A percentile compares a stretch with the other conserved stretches of the same genome.
Conservation (phyloP, 2,113 vertebrate species). For the Equus przewalskii region DNA sequence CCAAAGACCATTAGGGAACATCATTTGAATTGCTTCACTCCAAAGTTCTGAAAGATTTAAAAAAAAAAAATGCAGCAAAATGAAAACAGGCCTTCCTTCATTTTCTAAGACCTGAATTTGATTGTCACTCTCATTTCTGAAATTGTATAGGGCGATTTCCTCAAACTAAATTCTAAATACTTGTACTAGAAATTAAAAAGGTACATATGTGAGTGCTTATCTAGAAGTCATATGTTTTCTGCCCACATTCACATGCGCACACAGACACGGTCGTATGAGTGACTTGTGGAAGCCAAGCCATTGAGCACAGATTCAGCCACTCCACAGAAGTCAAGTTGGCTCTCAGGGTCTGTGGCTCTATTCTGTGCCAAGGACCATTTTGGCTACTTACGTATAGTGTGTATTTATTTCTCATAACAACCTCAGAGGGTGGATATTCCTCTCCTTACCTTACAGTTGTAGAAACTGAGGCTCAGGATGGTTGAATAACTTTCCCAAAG, state of each 20-base stretch:
- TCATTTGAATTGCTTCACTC: slow-evolving; percentile 48
- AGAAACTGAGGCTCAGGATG: background rate
- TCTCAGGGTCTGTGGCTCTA: background rate
- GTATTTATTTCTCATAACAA: background rate
- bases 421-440: background rate
- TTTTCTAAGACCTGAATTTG: slow-evolving; percentile 56
- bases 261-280: too few species aligned
- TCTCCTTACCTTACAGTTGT: background rate
- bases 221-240: background rate
- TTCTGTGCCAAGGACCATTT: background rate
- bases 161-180: slow-evolving; percentile 3
- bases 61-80: background rate
- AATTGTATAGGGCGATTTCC: background rate
- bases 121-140: slow-evolving; percentile 43
- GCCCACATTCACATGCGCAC: background rate
- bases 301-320: too few species aligned
- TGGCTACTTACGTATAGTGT: background rate
- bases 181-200: background rate
- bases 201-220: background rate
- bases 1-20: slow-evolving; percentile 42
- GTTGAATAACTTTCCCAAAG: background rate
- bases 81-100: slow-evolving; percentile 8
- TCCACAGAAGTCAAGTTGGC: too few species aligned
- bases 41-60: slow-evolving; percentile 34
- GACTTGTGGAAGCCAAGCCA: background rate